Base-by-base conservation (phyloP, 2,888 invertebrate species). In the Acleris laterana region DNA sequence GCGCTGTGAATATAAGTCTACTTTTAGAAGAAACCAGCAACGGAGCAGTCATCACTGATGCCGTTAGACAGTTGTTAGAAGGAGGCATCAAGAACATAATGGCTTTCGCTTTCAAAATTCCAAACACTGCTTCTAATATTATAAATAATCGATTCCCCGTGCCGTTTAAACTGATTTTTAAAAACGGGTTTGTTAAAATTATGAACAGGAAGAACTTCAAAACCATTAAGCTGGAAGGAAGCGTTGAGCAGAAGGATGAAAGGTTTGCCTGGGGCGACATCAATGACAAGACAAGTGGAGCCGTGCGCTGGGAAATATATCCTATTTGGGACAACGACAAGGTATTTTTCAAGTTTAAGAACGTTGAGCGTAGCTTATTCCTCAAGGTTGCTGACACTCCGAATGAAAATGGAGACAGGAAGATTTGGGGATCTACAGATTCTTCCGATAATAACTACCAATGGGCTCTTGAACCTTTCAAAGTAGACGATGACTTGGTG, bases 391-490 rank as follows among this genome's bases (percentile, higher is more conserved):
- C 74, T 53, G 70, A 20, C 0, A 69, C 66, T 20, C 63, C 61
- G 3, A 74, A 75, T 42, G 62, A 42, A 6, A 22, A 60, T 0
- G 75, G 77, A 11, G 76, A 81, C 20, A 77, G 80, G 44, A 71
- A 73, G 62, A 73, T 71, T 5, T 78, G 65, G 69, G 82, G 77
- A 3, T 70, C 74, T 0, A 69, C 62, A 13, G 42, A 67, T 22
- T 63, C 72, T 3, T 62, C 68, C 7, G 73, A 71, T 19, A 20
- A 60, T 1, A 68, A 73, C 5, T 77, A 72, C n/a, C 61, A 62
- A 20, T 82, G 77, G 79, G 64, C 56, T 16, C 55, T 84, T n/a
- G 68, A 76, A 55, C 81, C 84, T 5, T 56, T 68, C 1, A 72
- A 74, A 51, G 52, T 69, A 13, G 65, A 73, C 49, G 74, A 71